Evolutionary conservation across 2,113 vertebrate species (phyloP).

Genomic region (Eira barbara): DNA sequence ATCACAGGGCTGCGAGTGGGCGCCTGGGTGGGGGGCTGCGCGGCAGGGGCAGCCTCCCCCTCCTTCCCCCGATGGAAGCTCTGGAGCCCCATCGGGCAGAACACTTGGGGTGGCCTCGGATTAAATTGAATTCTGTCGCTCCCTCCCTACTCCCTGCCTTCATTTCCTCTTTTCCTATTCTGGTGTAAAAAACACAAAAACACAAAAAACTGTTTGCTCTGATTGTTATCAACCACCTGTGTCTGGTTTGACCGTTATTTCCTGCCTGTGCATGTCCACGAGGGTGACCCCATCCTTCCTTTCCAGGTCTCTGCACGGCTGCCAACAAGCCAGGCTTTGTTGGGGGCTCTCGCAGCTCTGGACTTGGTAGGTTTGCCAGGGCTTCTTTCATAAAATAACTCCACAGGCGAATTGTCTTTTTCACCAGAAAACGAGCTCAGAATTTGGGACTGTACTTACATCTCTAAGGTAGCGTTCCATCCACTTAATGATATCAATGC

Average conservation of each 20-base stretch:
- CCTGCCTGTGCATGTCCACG: slow-evolving; percentile 57
- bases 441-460: slow-evolving; percentile 84
- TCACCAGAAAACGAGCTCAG: background rate
- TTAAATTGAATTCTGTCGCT: slow-evolving; percentile 39
- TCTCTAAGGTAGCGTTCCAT: slow-evolving; percentile 95
- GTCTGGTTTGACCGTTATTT: slow-evolving; percentile 69
- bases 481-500: slow-evolving; percentile 95
- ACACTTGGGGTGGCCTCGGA: slow-evolving; percentile 40
- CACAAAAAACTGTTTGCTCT: slow-evolving; percentile 53
- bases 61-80: background rate
- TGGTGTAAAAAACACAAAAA: background rate
- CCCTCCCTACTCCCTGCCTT: background rate
- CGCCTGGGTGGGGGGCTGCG: background rate
- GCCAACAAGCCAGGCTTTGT: slow-evolving; percentile 59
- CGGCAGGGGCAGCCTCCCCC: background rate
- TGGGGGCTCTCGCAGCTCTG: slow-evolving; percentile 28
- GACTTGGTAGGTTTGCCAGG: background rate
- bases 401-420: background rate
- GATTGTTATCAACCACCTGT: slow-evolving; percentile 77
- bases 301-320: slow-evolving; percentile 33
- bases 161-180: slow-evolving; percentile 64
- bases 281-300: slow-evolving; percentile 63
- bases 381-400: slow-evolving; percentile 11
- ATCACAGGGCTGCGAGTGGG: background rate
- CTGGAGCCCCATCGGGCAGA: background rate